These are phyloP conservation scores for Hofmannophila pseudospretella DNA, from an alignment of 2,888 invertebrate species.

Conservation along the genomic window DNA sequence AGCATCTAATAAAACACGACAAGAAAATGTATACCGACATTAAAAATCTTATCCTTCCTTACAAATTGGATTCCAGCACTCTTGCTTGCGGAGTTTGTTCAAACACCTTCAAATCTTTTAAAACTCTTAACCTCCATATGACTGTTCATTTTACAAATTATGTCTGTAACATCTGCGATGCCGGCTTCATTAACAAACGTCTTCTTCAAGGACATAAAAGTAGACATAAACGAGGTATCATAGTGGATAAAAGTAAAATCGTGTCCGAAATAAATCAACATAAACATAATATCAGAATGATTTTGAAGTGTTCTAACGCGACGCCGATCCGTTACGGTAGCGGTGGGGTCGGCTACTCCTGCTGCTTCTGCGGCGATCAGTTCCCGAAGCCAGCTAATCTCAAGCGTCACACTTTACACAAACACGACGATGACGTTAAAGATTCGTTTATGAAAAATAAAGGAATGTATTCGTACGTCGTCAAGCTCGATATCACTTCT, in stretches of 20 bases:
- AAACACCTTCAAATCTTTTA: slow-evolving; percentile 35
- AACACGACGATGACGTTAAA: slow-evolving; percentile 22
- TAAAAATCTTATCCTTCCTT: slow-evolving; percentile 25
- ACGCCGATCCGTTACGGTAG: slow-evolving; percentile 38
- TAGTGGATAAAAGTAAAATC: too few relatives aligned
- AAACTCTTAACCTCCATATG: slow-evolving; percentile 34
- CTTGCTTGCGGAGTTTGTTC: slow-evolving; percentile 37
- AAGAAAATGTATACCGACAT: background rate
- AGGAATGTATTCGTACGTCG: slow-evolving; percentile 33
- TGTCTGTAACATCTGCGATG: slow-evolving; percentile 25
- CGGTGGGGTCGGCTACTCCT: slow-evolving; percentile 33
- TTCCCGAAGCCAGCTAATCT: slow-evolving; percentile 27
- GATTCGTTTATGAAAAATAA: slow-evolving; percentile 25
- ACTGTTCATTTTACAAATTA: slow-evolving; percentile 42
- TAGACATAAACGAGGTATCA: background rate
- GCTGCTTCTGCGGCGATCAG: slow-evolving; percentile 36
- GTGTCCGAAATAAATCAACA: background rate
- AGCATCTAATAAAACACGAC: background rate
- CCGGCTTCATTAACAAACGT: background rate
- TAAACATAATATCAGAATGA: slow-evolving; percentile 20
- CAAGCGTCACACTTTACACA: slow-evolving; percentile 30
- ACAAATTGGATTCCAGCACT: slow-evolving; percentile 25
- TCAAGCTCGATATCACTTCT: slow-evolving; percentile 42
- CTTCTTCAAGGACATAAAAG: background rate
- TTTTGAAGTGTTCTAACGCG: slow-evolving; percentile 31